Percentiles rank a stretch among this genome's conserved stretches.
Evolutionary conservation across 1,140 invertebrate species (phyloP).

Genomic region (Heterodera schachtii): DNA sequence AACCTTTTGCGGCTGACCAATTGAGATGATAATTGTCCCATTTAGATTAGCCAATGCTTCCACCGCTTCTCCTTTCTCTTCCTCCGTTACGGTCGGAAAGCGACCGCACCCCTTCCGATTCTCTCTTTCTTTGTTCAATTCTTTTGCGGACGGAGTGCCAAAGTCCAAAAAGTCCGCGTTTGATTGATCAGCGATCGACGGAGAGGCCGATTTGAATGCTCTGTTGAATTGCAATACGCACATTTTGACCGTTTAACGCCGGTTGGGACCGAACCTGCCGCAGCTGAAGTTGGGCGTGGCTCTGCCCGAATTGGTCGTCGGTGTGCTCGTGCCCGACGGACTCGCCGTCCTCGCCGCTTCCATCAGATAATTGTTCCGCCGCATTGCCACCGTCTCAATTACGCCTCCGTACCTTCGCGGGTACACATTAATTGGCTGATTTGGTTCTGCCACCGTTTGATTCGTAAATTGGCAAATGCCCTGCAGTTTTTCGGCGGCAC

Average conservation of each 20-base stretch:
- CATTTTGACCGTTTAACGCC: background rate
- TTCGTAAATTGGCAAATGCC: background rate
- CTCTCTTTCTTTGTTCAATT: background rate
- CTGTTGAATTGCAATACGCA: background rate
- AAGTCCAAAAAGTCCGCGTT: background rate
- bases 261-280: background rate
- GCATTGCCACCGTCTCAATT: constrained; percentile 19
- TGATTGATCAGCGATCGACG: background rate
- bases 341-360: constrained; percentile 11
- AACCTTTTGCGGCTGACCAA: background rate
- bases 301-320: constrained; percentile 15
- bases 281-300: constrained; percentile 5
- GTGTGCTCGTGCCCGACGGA: background rate
- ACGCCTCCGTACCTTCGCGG: background rate
- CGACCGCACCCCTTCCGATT: constrained; percentile 26
- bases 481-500: constrained; percentile 19
- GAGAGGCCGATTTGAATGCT: background rate
- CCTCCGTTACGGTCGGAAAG: constrained; percentile 16
- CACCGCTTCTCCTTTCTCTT: constrained; percentile 22
- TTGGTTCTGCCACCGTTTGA: background rate
- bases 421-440: constrained; percentile 11
- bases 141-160: constrained; percentile 10
- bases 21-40: background rate
- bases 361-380: constrained; percentile 20
- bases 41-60: background rate